Conservation (phyloP, 2,113 vertebrate genomes). For the Phylloscopus trochilus region DNA sequence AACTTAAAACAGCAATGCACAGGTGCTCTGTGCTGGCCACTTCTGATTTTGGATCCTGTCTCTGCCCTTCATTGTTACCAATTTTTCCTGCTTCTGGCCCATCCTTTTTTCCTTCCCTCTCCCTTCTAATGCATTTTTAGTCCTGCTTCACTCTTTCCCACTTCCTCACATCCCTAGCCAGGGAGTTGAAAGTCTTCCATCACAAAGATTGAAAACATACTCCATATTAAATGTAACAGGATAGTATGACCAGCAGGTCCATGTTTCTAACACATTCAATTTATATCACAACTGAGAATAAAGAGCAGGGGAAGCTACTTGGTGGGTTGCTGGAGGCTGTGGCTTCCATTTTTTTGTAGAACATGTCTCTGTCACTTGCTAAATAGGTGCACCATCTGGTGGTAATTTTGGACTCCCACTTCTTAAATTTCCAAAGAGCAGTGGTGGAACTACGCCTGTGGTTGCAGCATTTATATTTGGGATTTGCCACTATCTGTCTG, state of each 20-base stretch:
- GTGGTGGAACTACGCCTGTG: not conserved
- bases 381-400: slow-evolving; percentile 69
- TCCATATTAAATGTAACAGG: slow-evolving; percentile 16
- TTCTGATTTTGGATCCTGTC: not conserved
- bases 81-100: not conserved
- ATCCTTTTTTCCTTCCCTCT: not conserved
- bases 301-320: slow-evolving; percentile 43
- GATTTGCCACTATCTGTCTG: not conserved
- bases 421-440: slow-evolving; percentile 29
- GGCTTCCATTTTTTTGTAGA: slow-evolving; percentile 55
- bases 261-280: slow-evolving; percentile 16
- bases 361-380: slow-evolving; percentile 55
- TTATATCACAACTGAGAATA: slow-evolving; percentile 21
- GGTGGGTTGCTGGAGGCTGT: slow-evolving; percentile 38
- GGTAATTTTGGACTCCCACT: slow-evolving; percentile 62
- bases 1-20: not conserved
- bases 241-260: not conserved
- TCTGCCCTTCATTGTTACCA: not conserved
- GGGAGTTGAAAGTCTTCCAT: slow-evolving; percentile 13
- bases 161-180: not conserved
- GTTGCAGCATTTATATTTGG: not conserved
- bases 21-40: not conserved
- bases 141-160: not conserved
- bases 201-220: slow-evolving; percentile 27
- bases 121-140: not conserved